Evolutionary conservation across 2,888 invertebrate genomes (phyloP), one percentile per base, ranked within the genome.

Genomic region (Tipula lateralis): DNA sequence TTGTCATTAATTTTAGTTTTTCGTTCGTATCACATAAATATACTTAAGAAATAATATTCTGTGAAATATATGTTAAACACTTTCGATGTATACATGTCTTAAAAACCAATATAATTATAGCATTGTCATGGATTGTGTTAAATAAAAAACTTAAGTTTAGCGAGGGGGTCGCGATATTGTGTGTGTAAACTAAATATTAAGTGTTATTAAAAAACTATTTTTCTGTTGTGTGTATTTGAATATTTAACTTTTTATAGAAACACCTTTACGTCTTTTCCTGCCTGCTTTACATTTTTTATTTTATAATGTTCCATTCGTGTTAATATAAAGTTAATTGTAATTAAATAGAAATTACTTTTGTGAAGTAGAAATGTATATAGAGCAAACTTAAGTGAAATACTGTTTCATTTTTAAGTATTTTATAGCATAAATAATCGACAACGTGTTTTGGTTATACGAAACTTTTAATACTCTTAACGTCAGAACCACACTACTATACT

Each of bases 181-280:
- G 24, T 66, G 12, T 12, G n/a, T 24, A 66, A 66, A 66, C 24
- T 66, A 66, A 50, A 16, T 19, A 50, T 50, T 50, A 66, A 66
- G 66, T 66, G 66, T 66, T 66, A 66, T 66, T 66, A 19, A 66
- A 66, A 66, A 66, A 66, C n/a, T n/a, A 66, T 66, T 66, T 66
- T 66, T 19, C 9, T 66, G 66, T 66, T 66, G 24, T 50, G 50
- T 50, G 50, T 50, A 19, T 50, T 50, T 66, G 66, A 66, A 66
- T 66, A 66, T 66, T 66, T 66, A 66, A 66, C 24, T 66, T 66
- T 66, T 66, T 66, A 66, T 66, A 66, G 66, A 66, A 66, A 66
- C 66, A 66, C 66, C 66, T 66, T 66, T 66, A 66, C 66, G 66
- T 66, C 66, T 66, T 66, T 66, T 66, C 66, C 66, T 66, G 66